A percentile compares a stretch with the other conserved stretches of the same genome.
Conservation (phyloP, 2,888 invertebrate species). For the Cryptus viduatorius region DNA sequence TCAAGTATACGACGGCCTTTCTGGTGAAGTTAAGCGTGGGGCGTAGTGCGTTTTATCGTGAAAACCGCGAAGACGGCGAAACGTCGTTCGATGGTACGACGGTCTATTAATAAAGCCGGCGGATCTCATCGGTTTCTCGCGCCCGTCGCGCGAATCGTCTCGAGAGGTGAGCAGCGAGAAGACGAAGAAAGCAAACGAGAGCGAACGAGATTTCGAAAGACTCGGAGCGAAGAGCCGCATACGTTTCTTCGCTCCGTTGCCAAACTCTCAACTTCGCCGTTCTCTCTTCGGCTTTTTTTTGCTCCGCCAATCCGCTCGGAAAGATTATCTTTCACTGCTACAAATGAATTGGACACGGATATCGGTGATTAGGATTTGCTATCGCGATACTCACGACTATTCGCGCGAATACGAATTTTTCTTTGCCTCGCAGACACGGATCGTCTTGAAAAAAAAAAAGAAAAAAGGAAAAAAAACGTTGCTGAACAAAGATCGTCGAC, state of each 20-base stretch:
- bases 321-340: neutral
- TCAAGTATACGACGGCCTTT: slow-evolving; percentile 14
- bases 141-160: slow-evolving; percentile 37
- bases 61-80: slow-evolving; percentile 57
- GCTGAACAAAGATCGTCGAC: slow-evolving; percentile 54
- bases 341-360: neutral
- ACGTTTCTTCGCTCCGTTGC: slow-evolving; percentile 39
- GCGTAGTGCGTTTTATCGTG: slow-evolving; percentile 42
- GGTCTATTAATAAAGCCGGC: slow-evolving; percentile 78
- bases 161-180: slow-evolving; percentile 33
- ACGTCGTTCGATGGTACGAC: slow-evolving; percentile 45
- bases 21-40: slow-evolving; percentile 37
- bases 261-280: slow-evolving; percentile 35
- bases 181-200: slow-evolving; percentile 57
- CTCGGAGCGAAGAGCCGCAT: slow-evolving; percentile 39
- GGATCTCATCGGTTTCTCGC: slow-evolving; percentile 60
- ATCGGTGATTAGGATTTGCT: neutral
- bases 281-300: neutral
- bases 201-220: slow-evolving; percentile 73
- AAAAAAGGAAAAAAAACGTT: slow-evolving; percentile 1
- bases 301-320: neutral
- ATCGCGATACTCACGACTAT: slow-evolving; percentile 53
- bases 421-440: slow-evolving; percentile 42
- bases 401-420: slow-evolving; percentile 43
- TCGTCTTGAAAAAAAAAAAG: slow-evolving; percentile 44